A percentile compares a stretch with the other conserved stretches of the same genome.
Conservation (phyloP, 2,888 invertebrate genomes). For the Andricus curvator region DNA sequence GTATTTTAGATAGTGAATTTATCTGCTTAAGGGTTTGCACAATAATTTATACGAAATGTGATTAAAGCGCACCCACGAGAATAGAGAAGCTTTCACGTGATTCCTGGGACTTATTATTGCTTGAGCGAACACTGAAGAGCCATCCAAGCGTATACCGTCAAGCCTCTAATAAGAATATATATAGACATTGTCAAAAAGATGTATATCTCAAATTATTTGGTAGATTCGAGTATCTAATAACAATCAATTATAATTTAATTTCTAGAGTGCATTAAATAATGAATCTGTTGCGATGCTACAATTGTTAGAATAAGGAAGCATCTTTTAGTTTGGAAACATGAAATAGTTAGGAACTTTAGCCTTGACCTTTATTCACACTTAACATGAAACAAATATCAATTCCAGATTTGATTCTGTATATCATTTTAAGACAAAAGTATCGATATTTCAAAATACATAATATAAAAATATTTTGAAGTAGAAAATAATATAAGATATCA, state of each 20-base stretch:
- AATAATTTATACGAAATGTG: slow-evolving; percentile 21
- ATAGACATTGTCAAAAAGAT: not conserved
- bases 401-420: no score
- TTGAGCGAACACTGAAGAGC: slow-evolving; percentile 24
- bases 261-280: no score
- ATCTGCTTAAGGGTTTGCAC: not conserved
- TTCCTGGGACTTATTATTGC: slow-evolving; percentile 24
- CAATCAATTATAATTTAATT: no score
- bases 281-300: no score
- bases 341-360: no score
- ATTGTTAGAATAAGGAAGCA: no score
- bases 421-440: no score
- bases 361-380: no score
- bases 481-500: not conserved
- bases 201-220: not conserved
- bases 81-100: slow-evolving; percentile 29
- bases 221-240: not conserved
- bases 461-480: no score
- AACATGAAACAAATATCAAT: no score
- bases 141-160: not conserved
- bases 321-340: no score
- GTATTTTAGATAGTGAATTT: slow-evolving; percentile 2
- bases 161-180: not conserved
- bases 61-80: slow-evolving; percentile 19
- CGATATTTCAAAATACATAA: no score